Conservation (phyloP, 2,888 invertebrate species). For the Acronicta leporina region DNA sequence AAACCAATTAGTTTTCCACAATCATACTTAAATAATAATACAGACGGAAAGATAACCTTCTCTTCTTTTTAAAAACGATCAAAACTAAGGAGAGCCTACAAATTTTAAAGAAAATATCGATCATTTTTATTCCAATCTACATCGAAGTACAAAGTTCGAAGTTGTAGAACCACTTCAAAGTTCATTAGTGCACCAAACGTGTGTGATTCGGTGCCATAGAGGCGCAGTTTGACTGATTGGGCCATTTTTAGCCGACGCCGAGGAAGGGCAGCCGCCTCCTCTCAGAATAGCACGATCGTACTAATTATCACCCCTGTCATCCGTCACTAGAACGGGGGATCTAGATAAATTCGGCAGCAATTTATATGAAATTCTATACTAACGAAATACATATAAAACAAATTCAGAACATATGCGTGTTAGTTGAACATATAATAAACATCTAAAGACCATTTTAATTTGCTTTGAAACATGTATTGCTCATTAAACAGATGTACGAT, state of each 20-base stretch:
- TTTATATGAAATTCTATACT: constrained; percentile 73
- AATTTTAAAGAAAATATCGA: background rate
- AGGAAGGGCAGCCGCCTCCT: constrained; percentile 68
- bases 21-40: too few relatives aligned
- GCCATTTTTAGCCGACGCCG: constrained; percentile 82
- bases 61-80: too few relatives aligned
- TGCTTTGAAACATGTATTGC: constrained; percentile 52
- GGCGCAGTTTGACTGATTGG: constrained; percentile 83
- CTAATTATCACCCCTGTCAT: constrained; percentile 84
- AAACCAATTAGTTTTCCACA: too few relatives aligned
- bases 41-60: too few relatives aligned
- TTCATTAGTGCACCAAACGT: constrained; percentile 66
- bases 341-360: constrained; percentile 73
- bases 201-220: constrained; percentile 59
- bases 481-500: constrained; percentile 53
- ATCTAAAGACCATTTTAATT: constrained; percentile 48
- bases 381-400: constrained; percentile 12
- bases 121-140: background rate
- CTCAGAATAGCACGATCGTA: constrained; percentile 82
- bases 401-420: constrained; percentile 29
- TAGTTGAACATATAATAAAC: constrained; percentile 19
- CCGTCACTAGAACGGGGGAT: constrained; percentile 63
- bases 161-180: constrained; percentile 50
- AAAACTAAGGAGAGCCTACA: background rate
- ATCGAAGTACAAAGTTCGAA: constrained; percentile 18